phyloP scores from a whole-genome alignment of 2,113 vertebrate species.

The Odobenus rosmarus region DNA sequence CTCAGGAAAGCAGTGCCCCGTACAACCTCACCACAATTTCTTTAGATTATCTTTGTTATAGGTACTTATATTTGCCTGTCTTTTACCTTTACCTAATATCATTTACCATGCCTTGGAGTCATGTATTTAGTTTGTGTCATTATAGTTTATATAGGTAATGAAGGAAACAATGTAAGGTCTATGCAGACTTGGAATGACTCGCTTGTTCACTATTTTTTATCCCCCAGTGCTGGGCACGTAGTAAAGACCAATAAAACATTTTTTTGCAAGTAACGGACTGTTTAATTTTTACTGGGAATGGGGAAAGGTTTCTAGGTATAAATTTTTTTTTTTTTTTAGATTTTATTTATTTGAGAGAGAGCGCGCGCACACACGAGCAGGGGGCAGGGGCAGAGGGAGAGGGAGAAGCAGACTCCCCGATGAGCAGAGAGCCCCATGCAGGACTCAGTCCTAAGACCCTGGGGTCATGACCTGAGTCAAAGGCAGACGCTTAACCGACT shows the following conservation, averaged over 20 bases:
- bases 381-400: too few species aligned
- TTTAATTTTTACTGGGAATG: slow-evolving; percentile 5
- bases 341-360: too few species aligned
- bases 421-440: too few species aligned
- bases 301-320: not conserved
- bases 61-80: not conserved
- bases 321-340: not conserved
- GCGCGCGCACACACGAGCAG: too few species aligned
- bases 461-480: too few species aligned
- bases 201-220: not conserved
- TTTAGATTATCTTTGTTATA: not conserved
- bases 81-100: not conserved
- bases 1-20: not conserved
- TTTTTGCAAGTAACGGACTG: not conserved
- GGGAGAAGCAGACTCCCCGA: too few species aligned
- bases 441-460: too few species aligned
- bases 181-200: not conserved
- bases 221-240: not conserved
- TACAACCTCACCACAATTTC: not conserved
- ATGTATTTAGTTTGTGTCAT: not conserved
- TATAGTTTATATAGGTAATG: not conserved
- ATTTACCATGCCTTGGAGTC: not conserved
- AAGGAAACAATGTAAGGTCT: not conserved
- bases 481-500: too few species aligned
- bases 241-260: not conserved